phyloP scores from a whole-genome alignment of 2,113 vertebrate genomes.

The Cygnus atratus region DNA sequence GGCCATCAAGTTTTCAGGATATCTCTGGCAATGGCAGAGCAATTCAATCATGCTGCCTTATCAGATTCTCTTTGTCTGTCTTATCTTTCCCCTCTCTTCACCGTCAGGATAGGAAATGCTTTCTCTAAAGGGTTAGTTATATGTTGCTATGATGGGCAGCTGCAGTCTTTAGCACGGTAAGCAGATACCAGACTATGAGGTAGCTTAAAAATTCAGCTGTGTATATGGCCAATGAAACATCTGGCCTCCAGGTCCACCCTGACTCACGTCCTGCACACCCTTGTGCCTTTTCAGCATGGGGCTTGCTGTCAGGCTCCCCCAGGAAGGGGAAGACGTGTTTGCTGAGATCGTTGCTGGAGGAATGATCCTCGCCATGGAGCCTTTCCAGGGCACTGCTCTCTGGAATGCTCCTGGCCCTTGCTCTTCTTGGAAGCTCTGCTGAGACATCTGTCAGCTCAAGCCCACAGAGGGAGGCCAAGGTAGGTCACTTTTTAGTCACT shows the following conservation, averaged over 20 bases:
- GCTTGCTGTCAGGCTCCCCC: not conserved
- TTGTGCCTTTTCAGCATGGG: accelerated
- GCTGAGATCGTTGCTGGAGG: not conserved
- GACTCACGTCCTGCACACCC: not conserved
- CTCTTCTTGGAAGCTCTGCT: not conserved
- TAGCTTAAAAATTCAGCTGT: not conserved
- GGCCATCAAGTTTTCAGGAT: not conserved
- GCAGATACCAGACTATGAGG: not conserved
- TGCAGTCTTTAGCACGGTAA: not conserved
- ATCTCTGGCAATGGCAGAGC: not conserved
- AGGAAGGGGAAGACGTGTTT: not conserved
- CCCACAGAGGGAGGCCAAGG: not conserved
- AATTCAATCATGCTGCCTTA: not conserved
- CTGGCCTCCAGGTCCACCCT: not conserved
- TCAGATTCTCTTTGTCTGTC: not conserved
- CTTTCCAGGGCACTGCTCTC: not conserved
- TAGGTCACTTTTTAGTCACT: not conserved
- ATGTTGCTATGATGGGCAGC: not conserved
- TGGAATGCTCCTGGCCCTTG: not conserved
- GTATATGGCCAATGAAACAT: not conserved
- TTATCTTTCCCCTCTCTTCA: not conserved
- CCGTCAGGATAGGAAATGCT: not conserved
- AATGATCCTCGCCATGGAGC: not conserved
- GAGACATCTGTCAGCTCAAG: not conserved
- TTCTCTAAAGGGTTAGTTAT: not conserved